Percentiles rank a stretch among this genome's conserved stretches.
These are phyloP conservation scores for Andrena camellia DNA, from an alignment of 2,888 invertebrate genomes.

Conservation along the genomic window DNA sequence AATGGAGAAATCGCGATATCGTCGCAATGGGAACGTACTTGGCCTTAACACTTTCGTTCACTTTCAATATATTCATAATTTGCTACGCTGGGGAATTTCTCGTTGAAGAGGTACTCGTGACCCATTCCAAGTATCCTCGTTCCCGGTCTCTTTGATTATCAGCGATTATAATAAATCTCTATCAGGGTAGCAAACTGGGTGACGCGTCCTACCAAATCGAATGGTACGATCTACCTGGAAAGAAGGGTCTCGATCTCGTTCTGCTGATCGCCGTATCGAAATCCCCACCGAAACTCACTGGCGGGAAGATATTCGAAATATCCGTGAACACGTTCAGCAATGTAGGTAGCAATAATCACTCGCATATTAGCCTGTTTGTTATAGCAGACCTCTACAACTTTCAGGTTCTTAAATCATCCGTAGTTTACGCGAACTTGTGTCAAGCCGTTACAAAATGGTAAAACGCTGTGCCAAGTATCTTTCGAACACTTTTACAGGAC, in stretches of 20 bases:
- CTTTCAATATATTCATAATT: constrained; percentile 67
- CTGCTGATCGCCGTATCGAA: constrained; percentile 69
- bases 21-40: constrained; percentile 51
- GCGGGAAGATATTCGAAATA: constrained; percentile 74
- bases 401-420: too few species aligned
- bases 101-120: constrained; percentile 64
- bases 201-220: constrained; percentile 57
- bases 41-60: constrained; percentile 54
- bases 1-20: constrained; percentile 27
- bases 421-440: too few species aligned
- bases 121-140: not conserved
- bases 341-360: constrained; percentile 25
- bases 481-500: too few species aligned
- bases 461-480: too few species aligned
- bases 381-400: too few species aligned
- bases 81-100: constrained; percentile 74
- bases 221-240: constrained; percentile 65
- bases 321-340: constrained; percentile 69
- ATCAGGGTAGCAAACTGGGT: constrained; percentile 59
- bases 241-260: constrained; percentile 60
- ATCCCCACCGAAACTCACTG: constrained; percentile 72
- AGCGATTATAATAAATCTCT: not conserved
- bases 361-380: too few species aligned
- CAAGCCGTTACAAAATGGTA: too few species aligned
- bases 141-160: not conserved